Conservation (phyloP, 1,140 invertebrate genomes). For the Akabosia matsudoensis region DNA sequence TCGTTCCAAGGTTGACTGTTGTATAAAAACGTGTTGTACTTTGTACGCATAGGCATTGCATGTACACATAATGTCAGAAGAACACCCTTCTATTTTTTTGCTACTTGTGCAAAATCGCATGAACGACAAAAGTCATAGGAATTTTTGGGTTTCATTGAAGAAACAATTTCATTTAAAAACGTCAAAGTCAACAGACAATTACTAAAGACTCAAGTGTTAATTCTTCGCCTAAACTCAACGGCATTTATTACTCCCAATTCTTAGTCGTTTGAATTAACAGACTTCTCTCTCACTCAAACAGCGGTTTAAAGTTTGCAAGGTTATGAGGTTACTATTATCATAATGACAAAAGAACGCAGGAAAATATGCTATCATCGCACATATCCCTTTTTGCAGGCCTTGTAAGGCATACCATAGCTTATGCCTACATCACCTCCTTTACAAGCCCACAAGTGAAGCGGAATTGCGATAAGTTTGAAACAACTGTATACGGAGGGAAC, state of each 20-base stretch:
- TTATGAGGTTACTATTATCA: conserved; percentile 14
- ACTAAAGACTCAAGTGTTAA: no score
- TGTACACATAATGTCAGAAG: no score
- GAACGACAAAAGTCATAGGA: no score
- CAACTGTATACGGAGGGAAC: not conserved
- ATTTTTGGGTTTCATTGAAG: no score
- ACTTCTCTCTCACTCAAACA: not conserved
- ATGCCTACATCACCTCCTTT: not conserved
- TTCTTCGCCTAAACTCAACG: no score
- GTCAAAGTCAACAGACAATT: no score
- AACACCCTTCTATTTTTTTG: no score
- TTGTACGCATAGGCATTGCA: not conserved
- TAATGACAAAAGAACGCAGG: conserved; percentile 2
- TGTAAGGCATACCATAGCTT: no score
- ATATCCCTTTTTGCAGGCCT: not conserved
- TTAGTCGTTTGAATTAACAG: not conserved
- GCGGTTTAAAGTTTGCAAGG: not conserved
- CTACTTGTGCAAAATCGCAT: no score
- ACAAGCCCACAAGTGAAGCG: not conserved
- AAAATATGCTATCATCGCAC: not conserved
- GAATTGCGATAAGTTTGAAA: not conserved
- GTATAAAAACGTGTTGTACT: not conserved
- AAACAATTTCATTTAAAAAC: no score
- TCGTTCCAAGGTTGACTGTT: not conserved
- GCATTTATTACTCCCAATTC: not conserved